Evolutionary conservation across 2,113 vertebrate genomes (phyloP).

Genomic region (Calyptomena viridis): DNA sequence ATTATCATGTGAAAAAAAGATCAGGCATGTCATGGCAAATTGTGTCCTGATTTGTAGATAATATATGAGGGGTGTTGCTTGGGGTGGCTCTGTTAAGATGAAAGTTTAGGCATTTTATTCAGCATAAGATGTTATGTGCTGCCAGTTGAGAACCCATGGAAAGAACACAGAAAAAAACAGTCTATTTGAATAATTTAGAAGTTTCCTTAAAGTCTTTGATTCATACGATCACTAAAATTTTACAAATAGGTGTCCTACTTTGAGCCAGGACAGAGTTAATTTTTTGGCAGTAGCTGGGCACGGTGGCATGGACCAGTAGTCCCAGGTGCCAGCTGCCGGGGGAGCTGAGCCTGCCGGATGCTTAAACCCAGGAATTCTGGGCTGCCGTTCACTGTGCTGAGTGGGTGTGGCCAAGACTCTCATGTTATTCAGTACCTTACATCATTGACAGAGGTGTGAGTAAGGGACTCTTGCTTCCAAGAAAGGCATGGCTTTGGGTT

Average conservation of each 20-base stretch:
- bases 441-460: neutral
- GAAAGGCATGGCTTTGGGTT: neutral
- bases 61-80: rapidly evolving
- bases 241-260: neutral
- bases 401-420: neutral
- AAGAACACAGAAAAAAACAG: neutral
- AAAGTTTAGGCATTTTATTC: neutral
- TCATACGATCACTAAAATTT: neutral
- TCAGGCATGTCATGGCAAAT: neutral
- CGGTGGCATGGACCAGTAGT: conserved; percentile 63
- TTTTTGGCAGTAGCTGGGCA: neutral
- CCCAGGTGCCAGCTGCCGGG: conserved; percentile 55
- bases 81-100: neutral
- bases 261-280: neutral
- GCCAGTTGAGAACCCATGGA: neutral
- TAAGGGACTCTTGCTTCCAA: neutral
- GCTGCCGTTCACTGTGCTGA: neutral
- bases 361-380: conserved; percentile 47
- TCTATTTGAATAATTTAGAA: neutral
- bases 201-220: neutral
- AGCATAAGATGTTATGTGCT: neutral
- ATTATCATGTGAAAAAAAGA: neutral
- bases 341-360: conserved; percentile 60
- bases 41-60: neutral
- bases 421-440: neutral